Evolutionary conservation across 1,140 invertebrate species (phyloP).

Genomic region (Papilio helenus): DNA sequence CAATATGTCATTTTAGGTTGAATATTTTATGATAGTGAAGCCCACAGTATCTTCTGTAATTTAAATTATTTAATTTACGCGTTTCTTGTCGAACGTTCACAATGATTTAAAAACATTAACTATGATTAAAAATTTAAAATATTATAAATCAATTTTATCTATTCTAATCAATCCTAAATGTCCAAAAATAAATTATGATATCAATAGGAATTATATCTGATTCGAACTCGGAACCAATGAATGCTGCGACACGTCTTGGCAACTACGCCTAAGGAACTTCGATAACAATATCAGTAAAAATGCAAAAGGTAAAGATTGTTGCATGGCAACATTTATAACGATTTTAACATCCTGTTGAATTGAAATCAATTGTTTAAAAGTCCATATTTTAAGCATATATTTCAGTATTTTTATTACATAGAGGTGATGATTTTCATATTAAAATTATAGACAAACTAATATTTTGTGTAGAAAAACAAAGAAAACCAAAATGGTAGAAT

Average conservation of each 20-base stretch:
- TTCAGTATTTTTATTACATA: neutral
- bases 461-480: neutral
- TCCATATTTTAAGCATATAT: neutral
- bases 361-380: neutral
- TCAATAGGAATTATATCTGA: neutral
- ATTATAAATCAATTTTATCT: neutral
- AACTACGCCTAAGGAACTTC: neutral
- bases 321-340: neutral
- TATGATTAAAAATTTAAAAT: too few species aligned
- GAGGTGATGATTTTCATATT: too few species aligned
- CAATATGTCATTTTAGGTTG: too few species aligned
- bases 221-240: constrained; percentile 5
- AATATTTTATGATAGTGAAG: too few species aligned
- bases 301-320: neutral
- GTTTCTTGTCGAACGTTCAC: too few species aligned
- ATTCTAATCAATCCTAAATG: neutral
- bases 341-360: neutral
- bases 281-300: constrained; percentile 9
- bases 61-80: too few species aligned
- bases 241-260: neutral
- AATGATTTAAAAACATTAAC: too few species aligned
- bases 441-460: neutral
- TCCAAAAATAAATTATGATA: neutral
- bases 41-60: too few species aligned
- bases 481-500: neutral